phyloP scores from a whole-genome alignment of 2,113 vertebrate genomes.

The Psilopsiagon aurifrons region DNA sequence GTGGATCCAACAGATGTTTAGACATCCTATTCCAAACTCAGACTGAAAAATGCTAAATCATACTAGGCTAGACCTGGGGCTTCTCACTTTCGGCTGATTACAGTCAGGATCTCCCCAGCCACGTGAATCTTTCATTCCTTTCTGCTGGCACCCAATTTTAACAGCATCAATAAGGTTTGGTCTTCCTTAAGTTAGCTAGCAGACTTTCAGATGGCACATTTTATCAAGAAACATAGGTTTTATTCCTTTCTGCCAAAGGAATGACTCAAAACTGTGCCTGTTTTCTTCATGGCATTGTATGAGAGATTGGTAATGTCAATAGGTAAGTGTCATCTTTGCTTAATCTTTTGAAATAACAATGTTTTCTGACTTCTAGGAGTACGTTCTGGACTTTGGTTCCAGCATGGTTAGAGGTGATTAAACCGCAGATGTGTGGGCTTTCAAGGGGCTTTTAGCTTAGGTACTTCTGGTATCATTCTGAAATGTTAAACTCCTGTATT shows the following conservation, averaged over 20 bases:
- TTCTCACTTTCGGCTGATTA: neutral
- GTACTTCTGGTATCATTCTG: neutral
- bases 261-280: neutral
- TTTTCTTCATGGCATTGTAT: neutral
- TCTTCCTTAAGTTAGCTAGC: neutral
- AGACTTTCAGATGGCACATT: neutral
- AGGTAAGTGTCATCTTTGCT: neutral
- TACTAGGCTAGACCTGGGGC: neutral
- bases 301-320: neutral
- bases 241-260: neutral
- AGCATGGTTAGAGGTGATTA: neutral
- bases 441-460: neutral
- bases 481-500: neutral
- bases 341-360: neutral
- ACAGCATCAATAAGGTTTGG: neutral
- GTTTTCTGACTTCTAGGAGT: neutral
- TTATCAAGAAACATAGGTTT: neutral
- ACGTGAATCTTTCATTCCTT: neutral
- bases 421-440: neutral
- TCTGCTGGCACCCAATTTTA: neutral
- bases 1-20: neutral
- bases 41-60: neutral
- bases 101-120: neutral
- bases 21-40: neutral
- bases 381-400: neutral